phyloP scores from a whole-genome alignment of 37 sponge, comb jelly and placozoan species.

The Oscarella lobularis region DNA sequence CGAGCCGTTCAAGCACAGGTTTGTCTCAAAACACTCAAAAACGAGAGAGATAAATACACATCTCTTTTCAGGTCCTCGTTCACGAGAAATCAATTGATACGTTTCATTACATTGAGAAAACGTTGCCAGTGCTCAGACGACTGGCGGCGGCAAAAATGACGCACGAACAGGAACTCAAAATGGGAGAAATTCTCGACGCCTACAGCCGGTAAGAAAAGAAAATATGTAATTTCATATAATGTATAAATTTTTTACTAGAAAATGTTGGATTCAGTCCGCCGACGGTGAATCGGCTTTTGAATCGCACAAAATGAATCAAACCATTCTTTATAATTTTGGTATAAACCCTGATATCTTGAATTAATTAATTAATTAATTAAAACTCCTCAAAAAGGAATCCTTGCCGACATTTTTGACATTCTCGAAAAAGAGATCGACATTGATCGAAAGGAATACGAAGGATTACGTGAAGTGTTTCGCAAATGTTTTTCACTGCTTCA shows the following conservation, averaged over 20 bases:
- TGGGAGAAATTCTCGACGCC: not conserved
- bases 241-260: no score
- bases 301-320: conserved; percentile 59
- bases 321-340: conserved; percentile 55
- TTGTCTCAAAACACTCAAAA: not conserved
- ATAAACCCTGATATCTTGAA: no score
- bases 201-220: not conserved
- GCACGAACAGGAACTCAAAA: not conserved
- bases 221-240: not conserved
- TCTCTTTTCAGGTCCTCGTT: not conserved
- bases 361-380: not conserved
- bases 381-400: not conserved
- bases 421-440: conserved; percentile 11
- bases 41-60: not conserved
- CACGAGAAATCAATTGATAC: not conserved
- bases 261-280: not conserved
- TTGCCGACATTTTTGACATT: conserved; percentile 4
- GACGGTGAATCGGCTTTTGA: conserved; percentile 3
- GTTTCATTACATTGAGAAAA: not conserved
- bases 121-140: not conserved
- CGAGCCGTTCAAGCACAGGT: conserved; percentile 32
- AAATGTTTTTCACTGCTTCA: conserved; percentile 15
- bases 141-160: not conserved
- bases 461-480: not conserved
- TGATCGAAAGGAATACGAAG: not conserved